Evolutionary conservation across 2,113 vertebrate genomes (phyloP), one percentile per base, ranked within the genome.

Genomic region (Elanus axillaris): DNA sequence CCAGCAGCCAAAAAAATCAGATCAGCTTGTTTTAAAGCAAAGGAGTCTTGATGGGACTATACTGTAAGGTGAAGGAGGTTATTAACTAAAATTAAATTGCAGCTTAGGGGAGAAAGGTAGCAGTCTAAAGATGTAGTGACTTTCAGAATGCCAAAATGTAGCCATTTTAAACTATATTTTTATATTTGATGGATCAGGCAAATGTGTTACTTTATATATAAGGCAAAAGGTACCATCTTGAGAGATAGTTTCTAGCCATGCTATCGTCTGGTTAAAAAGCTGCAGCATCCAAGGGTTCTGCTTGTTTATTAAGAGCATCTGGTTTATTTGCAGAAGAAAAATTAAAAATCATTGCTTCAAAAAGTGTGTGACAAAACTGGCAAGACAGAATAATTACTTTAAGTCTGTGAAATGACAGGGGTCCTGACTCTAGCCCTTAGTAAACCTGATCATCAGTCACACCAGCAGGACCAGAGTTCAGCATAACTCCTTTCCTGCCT

Each of bases 141-240:
- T 82, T 95, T 93, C 75, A 91, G 78, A 68, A 91, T 87, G 7
- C 23, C 64, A 43, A 87, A 94, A 62, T 58, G 20, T 31, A 69
- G 73, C 34, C 48, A 36, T 60, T 94, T 89, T 17, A 92, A 93
- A 79, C 42, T 7, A 23, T 75, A 38, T 86, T 93, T 91, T 86
- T 93, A 11, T 86, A 74, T 90, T 87, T 89, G 79, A 73, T 92
- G 89, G 68, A 93, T 91, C 74, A 62, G 82, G 71, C 45, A 90
- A 93, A 97, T 86, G 92, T 94, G 85, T 90, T 93, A 16, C 94
- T 95, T 96, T 63, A 74, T 82, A 93, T 93, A 95, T 96, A 96
- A 96, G 93, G 83, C 42, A 71, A 27, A 83, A 86, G 88, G 88
- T 81, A 72, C 32, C 81, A 68, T 45, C 52, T 5, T 59, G 80